phyloP scores from a whole-genome alignment of 2,888 invertebrate species.

The Papilio protenor region DNA sequence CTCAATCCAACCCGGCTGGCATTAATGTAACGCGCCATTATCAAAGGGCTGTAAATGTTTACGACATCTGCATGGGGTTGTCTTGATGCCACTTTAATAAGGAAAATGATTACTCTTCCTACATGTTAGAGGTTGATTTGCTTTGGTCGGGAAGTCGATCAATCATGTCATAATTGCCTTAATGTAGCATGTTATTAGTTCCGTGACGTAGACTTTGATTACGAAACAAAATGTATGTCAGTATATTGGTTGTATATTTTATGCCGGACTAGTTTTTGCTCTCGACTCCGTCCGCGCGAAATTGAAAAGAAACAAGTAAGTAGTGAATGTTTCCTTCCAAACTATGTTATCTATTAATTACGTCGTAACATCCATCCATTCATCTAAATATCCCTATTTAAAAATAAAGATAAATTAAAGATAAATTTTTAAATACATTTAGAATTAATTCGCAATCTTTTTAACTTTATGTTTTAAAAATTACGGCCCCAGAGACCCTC shows the following conservation, averaged over 20 bases:
- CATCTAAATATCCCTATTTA: too few species aligned
- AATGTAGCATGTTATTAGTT: constrained; percentile 4
- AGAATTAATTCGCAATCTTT: not conserved
- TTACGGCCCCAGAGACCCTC: not conserved
- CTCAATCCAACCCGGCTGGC: constrained; percentile 45
- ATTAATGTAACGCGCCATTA: constrained; percentile 38
- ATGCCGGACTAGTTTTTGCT: not conserved
- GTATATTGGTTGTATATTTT: not conserved
- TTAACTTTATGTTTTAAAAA: not conserved
- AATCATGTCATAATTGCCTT: constrained; percentile 1
- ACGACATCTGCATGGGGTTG: constrained; percentile 40
- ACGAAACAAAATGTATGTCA: not conserved
- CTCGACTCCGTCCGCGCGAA: too few species aligned
- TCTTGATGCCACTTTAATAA: constrained; percentile 23
- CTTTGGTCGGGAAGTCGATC: not conserved
- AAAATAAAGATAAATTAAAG: too few species aligned
- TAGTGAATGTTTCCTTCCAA: too few species aligned
- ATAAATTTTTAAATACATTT: too few species aligned
- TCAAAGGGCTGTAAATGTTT: constrained; percentile 47
- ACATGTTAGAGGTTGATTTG: constrained; percentile 8
- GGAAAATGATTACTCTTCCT: constrained; percentile 42
- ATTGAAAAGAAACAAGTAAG: too few species aligned
- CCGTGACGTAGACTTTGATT: constrained; percentile 1
- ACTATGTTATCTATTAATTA: too few species aligned
- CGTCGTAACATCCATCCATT: too few species aligned